Base-by-base conservation (phyloP, 2,888 invertebrate species). In the Octonoba sinensis region DNA sequence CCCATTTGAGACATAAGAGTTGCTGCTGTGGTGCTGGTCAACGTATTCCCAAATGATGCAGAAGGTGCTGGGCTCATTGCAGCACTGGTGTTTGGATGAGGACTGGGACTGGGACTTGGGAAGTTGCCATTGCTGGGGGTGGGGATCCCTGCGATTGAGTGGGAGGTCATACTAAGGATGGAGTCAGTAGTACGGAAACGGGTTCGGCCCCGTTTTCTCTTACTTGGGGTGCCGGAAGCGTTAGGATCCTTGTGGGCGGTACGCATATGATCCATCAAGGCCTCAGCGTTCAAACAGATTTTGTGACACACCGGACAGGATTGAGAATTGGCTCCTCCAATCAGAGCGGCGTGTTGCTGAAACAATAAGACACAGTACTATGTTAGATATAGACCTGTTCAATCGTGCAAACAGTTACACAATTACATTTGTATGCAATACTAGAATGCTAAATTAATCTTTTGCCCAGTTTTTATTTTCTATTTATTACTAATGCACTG, bases 181-280 rank as follows among this genome's bases (percentile, higher is more conserved):
- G 69, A 82, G 81, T 74, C 72, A 64, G 69, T 76, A 73, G 66
- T 71, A 70, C 88, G 87, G 87, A 89, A 87, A 88, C 89, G 89
- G 88, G 87, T 84, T 85, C 87, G 87, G 87, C 87, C 89, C 89
- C 89, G 88, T 86, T 83, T 83, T 79, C 67, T 83, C 94, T 94
- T 94, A 95, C 95, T 94, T 91, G 94, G 94, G 90, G 94, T 94
- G 88, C 94, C 94, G 86, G 94, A 93, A 86, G 94, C 94, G 89
- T 94, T 94, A 59, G 95, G 96, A 88, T 96, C 96, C 91, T 96
- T 96, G 90, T 96, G 96, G 74, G 95, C 94, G 89, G 95, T 94
- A 90, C 96, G 96, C 96, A 96, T 96, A 89, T 96, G 96, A 90
- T 96, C 96, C 92, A 96, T 95, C 84, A 96, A 92, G 82, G 95